phyloP scores from a whole-genome alignment of 1,140 invertebrate genomes.

The Hyles euphorbiae region DNA sequence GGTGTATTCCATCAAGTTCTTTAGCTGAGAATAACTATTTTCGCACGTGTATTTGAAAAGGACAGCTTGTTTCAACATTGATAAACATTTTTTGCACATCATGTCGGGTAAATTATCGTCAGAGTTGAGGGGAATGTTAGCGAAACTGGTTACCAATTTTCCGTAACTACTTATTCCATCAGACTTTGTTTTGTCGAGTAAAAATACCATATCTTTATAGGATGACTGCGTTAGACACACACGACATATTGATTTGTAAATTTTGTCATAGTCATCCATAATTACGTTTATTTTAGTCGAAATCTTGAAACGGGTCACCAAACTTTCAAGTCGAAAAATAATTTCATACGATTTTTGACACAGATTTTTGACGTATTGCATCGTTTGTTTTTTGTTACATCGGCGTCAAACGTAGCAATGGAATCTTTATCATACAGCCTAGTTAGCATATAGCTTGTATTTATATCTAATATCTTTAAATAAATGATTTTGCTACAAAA shows the following conservation, averaged over 20 bases:
- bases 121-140: conserved; percentile 41
- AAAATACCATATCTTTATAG: conserved; percentile 43
- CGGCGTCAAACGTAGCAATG: too few relatives aligned
- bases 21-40: conserved; percentile 35
- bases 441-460: too few relatives aligned
- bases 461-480: not conserved
- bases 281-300: not conserved
- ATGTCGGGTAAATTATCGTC: conserved; percentile 40
- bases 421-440: too few relatives aligned
- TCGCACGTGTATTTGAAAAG: conserved; percentile 56
- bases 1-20: conserved; percentile 18
- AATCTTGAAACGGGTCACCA: not conserved
- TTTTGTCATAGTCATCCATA: conserved; percentile 33
- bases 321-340: too few relatives aligned
- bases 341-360: too few relatives aligned
- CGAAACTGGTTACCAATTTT: conserved; percentile 40
- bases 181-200: conserved; percentile 40
- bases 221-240: conserved; percentile 44
- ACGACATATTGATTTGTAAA: conserved; percentile 48
- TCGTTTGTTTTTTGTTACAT: too few relatives aligned
- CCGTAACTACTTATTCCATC: conserved; percentile 44
- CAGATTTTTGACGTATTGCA: too few relatives aligned
- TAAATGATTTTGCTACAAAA: not conserved
- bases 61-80: conserved; percentile 46
- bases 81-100: conserved; percentile 53